Evolutionary conservation across 2,888 invertebrate genomes (phyloP).

Genomic region (Merodon equestris): DNA sequence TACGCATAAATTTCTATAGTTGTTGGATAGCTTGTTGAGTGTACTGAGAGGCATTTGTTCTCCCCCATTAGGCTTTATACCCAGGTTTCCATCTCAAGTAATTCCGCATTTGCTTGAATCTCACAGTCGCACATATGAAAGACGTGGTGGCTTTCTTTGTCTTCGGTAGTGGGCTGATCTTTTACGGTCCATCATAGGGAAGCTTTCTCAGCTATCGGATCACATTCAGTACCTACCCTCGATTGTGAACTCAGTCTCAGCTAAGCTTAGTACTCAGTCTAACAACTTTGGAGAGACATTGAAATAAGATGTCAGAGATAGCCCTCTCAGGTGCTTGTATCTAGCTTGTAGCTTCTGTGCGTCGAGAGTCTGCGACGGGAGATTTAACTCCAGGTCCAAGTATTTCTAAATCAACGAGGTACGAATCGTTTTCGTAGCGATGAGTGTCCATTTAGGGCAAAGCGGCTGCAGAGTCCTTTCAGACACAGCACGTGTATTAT

Average conservation of each 20-base stretch:
- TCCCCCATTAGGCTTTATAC: constrained; percentile 17
- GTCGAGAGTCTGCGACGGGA: not conserved
- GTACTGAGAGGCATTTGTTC: no score
- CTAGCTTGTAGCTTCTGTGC: not conserved
- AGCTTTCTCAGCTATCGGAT: constrained; percentile 43
- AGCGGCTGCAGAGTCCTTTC: not conserved
- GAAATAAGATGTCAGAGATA: constrained; percentile 34
- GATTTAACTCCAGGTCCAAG: not conserved
- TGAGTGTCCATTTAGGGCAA: not conserved
- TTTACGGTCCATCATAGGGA: constrained; percentile 44
- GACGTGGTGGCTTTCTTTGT: no score
- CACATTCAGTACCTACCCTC: not conserved
- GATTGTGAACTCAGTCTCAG: no score
- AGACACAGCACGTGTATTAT: not conserved
- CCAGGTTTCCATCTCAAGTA: constrained; percentile 41
- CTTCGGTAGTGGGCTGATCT: constrained; percentile 8
- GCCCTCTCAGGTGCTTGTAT: constrained; percentile 23
- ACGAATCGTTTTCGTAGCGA: not conserved
- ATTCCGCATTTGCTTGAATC: constrained; percentile 13
- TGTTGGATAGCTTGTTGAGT: no score
- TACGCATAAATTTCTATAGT: not conserved
- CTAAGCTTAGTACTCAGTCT: constrained; percentile 52
- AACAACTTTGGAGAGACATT: constrained; percentile 43
- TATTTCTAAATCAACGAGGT: not conserved
- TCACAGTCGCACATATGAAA: no score